A percentile compares a stretch with the other conserved stretches of the same genome.
These are phyloP conservation scores for Hippasteria phrygiana DNA, from an alignment of 53 echinoderm and acorn worm species.

Conservation along the genomic window DNA sequence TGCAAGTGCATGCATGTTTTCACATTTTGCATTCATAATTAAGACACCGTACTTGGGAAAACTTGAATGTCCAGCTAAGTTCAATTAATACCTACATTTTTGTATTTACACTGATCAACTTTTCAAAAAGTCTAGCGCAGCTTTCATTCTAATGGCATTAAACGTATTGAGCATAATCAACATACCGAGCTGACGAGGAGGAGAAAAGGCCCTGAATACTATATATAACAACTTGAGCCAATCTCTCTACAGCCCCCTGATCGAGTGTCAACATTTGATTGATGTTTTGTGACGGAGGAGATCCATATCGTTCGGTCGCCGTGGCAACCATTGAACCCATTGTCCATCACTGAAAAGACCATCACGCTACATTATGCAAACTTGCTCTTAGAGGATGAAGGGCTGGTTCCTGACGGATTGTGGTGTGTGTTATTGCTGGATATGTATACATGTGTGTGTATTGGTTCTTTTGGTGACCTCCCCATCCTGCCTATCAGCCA, in stretches of 20 bases:
- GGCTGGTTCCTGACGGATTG: not conserved
- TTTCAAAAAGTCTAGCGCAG: not conserved
- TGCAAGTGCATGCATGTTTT: no score
- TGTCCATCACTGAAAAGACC: conserved; percentile 69
- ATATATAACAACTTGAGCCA: not conserved
- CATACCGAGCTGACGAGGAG: not conserved
- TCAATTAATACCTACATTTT: not conserved
- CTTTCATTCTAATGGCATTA: not conserved
- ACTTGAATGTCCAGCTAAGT: no score
- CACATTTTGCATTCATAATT: no score
- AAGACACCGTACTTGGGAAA: no score
- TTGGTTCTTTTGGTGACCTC: conserved; percentile 1
- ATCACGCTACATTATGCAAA: conserved; percentile 67
- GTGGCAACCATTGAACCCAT: conserved; percentile 62
- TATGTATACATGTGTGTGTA: not conserved
- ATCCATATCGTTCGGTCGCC: conserved; percentile 60
- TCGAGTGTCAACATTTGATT: conserved; percentile 68
- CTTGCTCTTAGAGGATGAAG: conserved; percentile 26
- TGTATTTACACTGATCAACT: not conserved
- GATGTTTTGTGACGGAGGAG: conserved; percentile 68
- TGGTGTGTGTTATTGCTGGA: not conserved
- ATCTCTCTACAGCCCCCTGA: conserved; percentile 43
- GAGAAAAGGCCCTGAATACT: not conserved
- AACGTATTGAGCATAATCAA: not conserved
- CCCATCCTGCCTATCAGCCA: no score